Conservation (phyloP, 2,888 invertebrate species). For the Drosophila cognata region DNA sequence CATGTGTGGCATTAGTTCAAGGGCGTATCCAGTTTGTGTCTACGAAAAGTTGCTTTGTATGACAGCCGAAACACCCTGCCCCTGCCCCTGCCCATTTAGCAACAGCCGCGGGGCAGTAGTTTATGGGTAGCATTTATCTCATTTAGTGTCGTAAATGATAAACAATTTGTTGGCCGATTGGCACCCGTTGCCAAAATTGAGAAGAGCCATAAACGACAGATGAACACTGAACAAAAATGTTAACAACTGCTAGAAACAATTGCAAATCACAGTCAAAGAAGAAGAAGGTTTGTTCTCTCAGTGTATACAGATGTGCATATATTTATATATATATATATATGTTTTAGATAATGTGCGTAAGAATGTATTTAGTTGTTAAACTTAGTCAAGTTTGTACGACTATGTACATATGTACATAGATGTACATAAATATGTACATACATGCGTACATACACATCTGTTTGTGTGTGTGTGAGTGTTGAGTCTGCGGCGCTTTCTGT, state of each 20-base stretch:
- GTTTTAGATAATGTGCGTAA: neutral
- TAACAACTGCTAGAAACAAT: neutral
- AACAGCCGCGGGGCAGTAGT: conserved; percentile 8
- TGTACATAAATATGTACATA: neutral
- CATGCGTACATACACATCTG: neutral
- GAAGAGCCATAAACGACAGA: neutral
- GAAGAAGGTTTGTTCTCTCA: neutral
- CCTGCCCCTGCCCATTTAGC: neutral
- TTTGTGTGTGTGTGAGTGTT: neutral
- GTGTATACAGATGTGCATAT: neutral
- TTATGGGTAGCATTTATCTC: conserved; percentile 51
- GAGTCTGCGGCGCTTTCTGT: conserved; percentile 67
- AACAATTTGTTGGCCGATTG: conserved; percentile 42
- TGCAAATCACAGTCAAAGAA: neutral
- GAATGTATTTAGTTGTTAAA: neutral
- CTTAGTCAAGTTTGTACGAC: neutral
- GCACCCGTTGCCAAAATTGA: conserved; percentile 36
- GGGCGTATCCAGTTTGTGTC: neutral
- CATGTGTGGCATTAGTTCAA: neutral
- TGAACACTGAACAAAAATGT: no score
- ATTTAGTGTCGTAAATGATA: conserved; percentile 37
- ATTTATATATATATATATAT: neutral
- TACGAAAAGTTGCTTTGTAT: neutral
- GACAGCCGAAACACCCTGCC: neutral
- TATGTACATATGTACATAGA: neutral